Evolutionary conservation across 2,113 vertebrate genomes (phyloP), one percentile per base, ranked within the genome.

Genomic region (Prinia subflava): DNA sequence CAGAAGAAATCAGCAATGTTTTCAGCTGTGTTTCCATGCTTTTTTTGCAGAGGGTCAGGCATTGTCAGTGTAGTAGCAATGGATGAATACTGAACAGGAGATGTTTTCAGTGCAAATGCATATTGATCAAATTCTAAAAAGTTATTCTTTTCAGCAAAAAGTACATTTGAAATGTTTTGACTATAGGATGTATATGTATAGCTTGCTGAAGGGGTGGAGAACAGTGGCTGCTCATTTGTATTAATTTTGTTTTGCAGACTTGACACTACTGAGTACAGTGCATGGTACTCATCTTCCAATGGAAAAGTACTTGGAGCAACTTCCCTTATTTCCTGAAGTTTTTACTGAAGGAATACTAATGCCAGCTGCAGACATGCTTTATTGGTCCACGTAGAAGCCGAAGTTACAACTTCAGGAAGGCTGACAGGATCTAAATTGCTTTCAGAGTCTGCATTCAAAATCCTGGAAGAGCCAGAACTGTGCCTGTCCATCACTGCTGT

Each of bases 221-320:
- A 89, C 16, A 46, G 31, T 3, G 18, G 46, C 25, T 91, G 89
- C 24, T 86, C 79, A 56, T 94, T 92, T 88, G 79, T 50, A 92
- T 83, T 68, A 37, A 71, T 89, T 95, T 85, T 92, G 63, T 90
- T 96, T 31, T 77, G 83, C 33, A 87, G 70, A 68, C 33, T 89
- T 93, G 95, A 89, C 71, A 91, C 13, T 14, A n/a, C 42, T 1
- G 15, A 87, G 57, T 86, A 42, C 37, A 30, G 83, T 76, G 69
- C 35, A 41, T 20, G n/a, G 31, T 77, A 65, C 21, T 69, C 63
- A 2, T 81, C 75, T 96, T 85, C 94, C 71, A 82, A 7, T 12
- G 39, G 47, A 92, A 79, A 89, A 92, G 33, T 65, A 89, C 52
- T 92, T 78, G 84, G 44, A 93, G 62, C 47, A 96, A 74, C 69